A percentile compares a stretch with the other conserved stretches of the same genome.
Evolutionary conservation across 2,113 vertebrate species (phyloP).

Genomic region (Pluvialis apricaria): DNA sequence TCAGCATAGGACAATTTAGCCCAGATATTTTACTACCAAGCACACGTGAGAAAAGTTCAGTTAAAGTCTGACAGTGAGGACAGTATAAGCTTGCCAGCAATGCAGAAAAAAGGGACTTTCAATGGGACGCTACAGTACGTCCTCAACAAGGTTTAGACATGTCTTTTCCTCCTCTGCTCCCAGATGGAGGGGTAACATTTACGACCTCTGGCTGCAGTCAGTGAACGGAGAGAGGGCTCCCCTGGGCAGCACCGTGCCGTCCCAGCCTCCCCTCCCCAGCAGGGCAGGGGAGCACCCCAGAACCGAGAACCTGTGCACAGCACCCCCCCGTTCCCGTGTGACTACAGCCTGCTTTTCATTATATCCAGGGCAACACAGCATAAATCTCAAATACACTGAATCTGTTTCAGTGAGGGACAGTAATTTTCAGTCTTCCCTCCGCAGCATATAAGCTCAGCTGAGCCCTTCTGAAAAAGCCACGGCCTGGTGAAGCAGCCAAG

Average conservation of each 20-base stretch:
- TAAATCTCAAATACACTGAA: neutral
- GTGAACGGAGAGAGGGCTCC: fast-evolving
- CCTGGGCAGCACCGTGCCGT: neutral
- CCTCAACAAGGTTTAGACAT: neutral
- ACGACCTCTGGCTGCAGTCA: fast-evolving
- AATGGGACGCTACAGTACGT: neutral
- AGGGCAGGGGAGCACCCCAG: neutral
- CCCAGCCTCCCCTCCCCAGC: neutral
- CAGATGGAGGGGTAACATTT: neutral
- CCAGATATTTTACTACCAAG: neutral
- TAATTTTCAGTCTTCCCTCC: neutral
- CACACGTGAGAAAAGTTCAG: too few relatives aligned
- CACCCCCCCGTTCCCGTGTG: fast-evolving
- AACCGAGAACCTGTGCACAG: neutral
- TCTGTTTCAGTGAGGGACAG: neutral
- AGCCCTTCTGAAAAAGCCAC: neutral
- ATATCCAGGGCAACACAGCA: neutral
- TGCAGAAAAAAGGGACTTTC: neutral
- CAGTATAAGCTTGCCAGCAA: neutral
- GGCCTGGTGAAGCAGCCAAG: neutral
- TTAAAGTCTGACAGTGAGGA: neutral
- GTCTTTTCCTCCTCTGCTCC: neutral
- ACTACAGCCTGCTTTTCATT: neutral
- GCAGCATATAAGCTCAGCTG: neutral
- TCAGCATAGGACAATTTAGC: neutral